Base-by-base conservation (phyloP, 2,888 invertebrate genomes). In the Anarsia innoxiella region DNA sequence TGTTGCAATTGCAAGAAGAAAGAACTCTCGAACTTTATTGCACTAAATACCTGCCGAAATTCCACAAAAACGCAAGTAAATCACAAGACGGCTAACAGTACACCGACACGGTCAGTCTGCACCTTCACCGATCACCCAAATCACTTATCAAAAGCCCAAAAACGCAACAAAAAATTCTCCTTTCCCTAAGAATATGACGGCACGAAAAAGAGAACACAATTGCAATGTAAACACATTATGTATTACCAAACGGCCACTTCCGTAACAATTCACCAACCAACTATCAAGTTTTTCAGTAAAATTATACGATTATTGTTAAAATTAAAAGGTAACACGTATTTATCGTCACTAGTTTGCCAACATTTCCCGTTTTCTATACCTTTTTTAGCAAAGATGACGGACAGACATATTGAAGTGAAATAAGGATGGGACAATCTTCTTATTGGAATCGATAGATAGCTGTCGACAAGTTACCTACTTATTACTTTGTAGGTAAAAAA, bases 201-300 rank as follows among this genome's bases (percentile, higher is more conserved):
- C 60, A 71, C 63, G 54, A 41, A 44, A 53, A 45, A 53, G 58
- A 58, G 53, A 56, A 60, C 56, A 50, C 56, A 64, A 58, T 70
- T 74, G 75, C 77, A 76, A 78, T 77, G 75, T 79, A 82, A 82
- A 83, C 80, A 82, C 65, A 65, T 61, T 61, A 59, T 56, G 49
- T 54, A 59, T 58, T 64, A 63, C 56, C 51, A 53, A 53, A 60
- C 51, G 51, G 43, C 42, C 45, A 44, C 43, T 42, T 53, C 53
- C 41, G 48, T 47, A 53, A 48, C 46, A 48, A 56, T 56, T 48
- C 38, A 31, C 49, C 44, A 48, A 53, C 41, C 41, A 52, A 55
- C 54, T 44, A 48, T 42, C 44, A 45, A 36, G 48, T 49, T 53
- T 48, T 27, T 40, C 32, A 37, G 43, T 44, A 54, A 56, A 49